Percentiles rank a stretch among this genome's conserved stretches.
Conservation (phyloP, 2,113 vertebrate genomes). For the Misgurnus anguillicaudatus region DNA sequence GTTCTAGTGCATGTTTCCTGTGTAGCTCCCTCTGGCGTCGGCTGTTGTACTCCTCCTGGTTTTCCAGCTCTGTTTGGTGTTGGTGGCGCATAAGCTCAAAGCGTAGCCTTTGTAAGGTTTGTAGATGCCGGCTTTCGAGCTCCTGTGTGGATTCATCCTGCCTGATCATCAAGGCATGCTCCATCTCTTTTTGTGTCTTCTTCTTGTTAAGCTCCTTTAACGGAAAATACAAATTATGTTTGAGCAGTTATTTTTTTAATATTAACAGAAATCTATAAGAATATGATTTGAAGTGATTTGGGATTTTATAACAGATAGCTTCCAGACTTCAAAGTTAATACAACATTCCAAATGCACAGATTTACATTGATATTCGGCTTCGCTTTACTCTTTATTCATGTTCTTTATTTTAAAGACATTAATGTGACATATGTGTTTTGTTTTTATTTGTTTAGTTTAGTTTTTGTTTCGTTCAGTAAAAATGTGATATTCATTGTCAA, state of each 20-base stretch:
- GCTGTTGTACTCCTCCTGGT: conserved; percentile 99
- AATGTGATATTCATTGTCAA: neutral
- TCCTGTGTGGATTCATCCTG: conserved; percentile 98
- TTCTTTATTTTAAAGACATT: neutral
- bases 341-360: no score
- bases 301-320: neutral
- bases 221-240: neutral
- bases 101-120: conserved; percentile 94
- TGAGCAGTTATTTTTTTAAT: neutral
- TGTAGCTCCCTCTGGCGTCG: conserved; percentile 94
- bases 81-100: conserved; percentile 98
- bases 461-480: no score
- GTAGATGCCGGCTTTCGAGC: conserved; percentile 92
- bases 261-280: neutral
- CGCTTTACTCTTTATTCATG: neutral
- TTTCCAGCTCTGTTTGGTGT: conserved; percentile 98
- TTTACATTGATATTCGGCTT: neutral
- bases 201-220: conserved; percentile 94
- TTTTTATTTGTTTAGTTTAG: no score
- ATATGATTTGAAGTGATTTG: neutral
- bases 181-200: conserved; percentile 98
- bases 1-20: conserved; percentile 97
- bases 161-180: conserved; percentile 96
- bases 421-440: neutral
- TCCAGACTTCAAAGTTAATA: neutral